Conservation (phyloP, 1,140 invertebrate genomes). For the Drosophila subpulchrella region DNA sequence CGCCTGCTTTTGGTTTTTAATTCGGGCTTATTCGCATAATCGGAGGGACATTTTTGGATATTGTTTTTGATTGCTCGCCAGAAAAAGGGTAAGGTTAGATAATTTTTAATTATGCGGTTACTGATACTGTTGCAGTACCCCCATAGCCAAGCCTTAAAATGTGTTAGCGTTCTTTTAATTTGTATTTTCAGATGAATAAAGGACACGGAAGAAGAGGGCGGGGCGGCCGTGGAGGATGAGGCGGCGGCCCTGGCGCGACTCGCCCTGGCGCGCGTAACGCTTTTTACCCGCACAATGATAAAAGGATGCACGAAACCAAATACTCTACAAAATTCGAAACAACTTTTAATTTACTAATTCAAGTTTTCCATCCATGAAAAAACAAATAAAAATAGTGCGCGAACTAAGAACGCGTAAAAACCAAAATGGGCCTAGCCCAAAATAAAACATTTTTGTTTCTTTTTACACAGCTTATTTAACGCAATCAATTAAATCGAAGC, state of each 20-base stretch:
- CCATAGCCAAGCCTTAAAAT: no score
- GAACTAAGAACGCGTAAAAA: constrained; percentile 30
- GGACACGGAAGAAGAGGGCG: no score
- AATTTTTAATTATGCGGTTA: no score
- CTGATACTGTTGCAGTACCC: no score
- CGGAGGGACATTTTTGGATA: no score
- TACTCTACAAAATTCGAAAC: constrained; percentile 3
- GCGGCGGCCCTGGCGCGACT: constrained; percentile 41
- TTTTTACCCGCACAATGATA: constrained; percentile 63
- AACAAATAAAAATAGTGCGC: constrained; percentile 51
- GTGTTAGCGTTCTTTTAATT: no score
- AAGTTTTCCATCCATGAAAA: constrained; percentile 23
- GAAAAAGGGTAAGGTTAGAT: no score
- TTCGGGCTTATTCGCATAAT: no score
- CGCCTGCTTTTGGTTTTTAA: no score
- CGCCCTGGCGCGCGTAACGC: constrained; percentile 59
- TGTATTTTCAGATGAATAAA: no score
- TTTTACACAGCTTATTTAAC: constrained; percentile 50
- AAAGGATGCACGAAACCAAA: constrained; percentile 24
- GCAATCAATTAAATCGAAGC: constrained; percentile 7
- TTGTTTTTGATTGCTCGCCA: no score
- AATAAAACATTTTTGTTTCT: constrained; percentile 57
- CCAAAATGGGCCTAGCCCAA: constrained; percentile 70
- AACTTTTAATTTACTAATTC: constrained; percentile 10
- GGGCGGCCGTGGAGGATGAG: no score